Evolutionary conservation across 2,888 invertebrate species (phyloP).

Genomic region (Stegophylla sp.): DNA sequence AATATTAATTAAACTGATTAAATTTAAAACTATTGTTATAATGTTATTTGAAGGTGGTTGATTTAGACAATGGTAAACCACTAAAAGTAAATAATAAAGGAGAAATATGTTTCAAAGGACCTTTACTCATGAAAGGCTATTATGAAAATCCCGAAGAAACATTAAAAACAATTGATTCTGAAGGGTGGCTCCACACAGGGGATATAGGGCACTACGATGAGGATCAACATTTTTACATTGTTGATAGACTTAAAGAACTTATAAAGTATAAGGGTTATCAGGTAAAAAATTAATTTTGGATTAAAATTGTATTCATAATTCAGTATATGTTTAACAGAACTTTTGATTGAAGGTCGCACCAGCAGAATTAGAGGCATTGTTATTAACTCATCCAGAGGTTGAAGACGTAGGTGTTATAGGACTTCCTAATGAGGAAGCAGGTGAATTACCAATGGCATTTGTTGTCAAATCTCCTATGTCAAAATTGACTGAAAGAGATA

Average conservation of each 20-base stretch:
- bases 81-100: conserved; percentile 76
- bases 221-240: conserved; percentile 79
- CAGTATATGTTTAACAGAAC: neutral
- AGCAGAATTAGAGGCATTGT: conserved; percentile 82
- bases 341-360: conserved; percentile 76
- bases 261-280: conserved; percentile 88
- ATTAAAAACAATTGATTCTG: conserved; percentile 70
- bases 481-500: conserved; percentile 69
- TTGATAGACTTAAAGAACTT: conserved; percentile 86
- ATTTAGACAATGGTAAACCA: conserved; percentile 66
- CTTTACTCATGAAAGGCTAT: conserved; percentile 84
- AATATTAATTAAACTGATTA: neutral
- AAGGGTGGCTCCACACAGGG: conserved; percentile 81
- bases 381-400: conserved; percentile 75
- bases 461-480: conserved; percentile 71
- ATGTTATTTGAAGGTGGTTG: conserved; percentile 61
- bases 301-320: neutral
- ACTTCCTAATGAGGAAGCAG: conserved; percentile 74
- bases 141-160: conserved; percentile 76
- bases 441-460: conserved; percentile 79
- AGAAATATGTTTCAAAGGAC: conserved; percentile 84
- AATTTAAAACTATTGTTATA: neutral
- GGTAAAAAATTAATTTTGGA: conserved; percentile 63
- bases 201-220: conserved; percentile 84
- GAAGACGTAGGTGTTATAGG: conserved; percentile 85